Conservation (phyloP, 2,888 invertebrate species). For the Ceriagrion tenellum region DNA sequence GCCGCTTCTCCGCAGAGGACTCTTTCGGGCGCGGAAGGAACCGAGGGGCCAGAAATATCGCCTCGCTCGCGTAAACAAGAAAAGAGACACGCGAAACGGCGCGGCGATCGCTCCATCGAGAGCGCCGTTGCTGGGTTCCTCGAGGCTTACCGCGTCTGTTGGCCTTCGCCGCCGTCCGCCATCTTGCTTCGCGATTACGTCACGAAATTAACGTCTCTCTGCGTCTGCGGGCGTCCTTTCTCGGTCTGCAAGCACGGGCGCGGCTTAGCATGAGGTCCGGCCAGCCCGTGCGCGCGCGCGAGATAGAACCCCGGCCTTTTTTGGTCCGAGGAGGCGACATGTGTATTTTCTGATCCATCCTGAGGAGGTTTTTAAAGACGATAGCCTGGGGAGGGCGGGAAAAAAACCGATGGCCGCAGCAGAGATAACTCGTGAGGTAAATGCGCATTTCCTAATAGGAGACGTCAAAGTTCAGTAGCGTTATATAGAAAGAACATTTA, state of each 20-base stretch:
- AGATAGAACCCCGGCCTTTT: not conserved
- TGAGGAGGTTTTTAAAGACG: not conserved
- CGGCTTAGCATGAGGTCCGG: not conserved
- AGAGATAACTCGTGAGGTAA: too few relatives aligned
- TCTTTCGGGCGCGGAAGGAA: not conserved
- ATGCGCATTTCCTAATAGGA: too few relatives aligned
- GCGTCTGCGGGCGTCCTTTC: constrained; percentile 8
- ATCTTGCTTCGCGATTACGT: constrained; percentile 1
- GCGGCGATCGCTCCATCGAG: not conserved
- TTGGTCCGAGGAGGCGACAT: not conserved
- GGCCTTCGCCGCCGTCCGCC: constrained; percentile 25
- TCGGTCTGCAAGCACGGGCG: constrained; percentile 26
- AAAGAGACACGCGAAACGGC: not conserved
- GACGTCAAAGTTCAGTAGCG: too few relatives aligned
- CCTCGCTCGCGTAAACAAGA: not conserved
- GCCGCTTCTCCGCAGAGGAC: not conserved
- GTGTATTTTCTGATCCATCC: constrained; percentile 24
- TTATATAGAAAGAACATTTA: too few relatives aligned
- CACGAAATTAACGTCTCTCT: constrained; percentile 13
- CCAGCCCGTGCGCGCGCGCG: not conserved
- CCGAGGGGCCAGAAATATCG: not conserved
- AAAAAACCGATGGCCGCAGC: not conserved
- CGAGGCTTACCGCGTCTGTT: not conserved
- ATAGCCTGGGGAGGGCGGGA: not conserved
- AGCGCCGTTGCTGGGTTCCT: not conserved